Evolutionary conservation across 2,888 invertebrate species (phyloP), one percentile per base, ranked within the genome.

Genomic region (Brenthis hecate): DNA sequence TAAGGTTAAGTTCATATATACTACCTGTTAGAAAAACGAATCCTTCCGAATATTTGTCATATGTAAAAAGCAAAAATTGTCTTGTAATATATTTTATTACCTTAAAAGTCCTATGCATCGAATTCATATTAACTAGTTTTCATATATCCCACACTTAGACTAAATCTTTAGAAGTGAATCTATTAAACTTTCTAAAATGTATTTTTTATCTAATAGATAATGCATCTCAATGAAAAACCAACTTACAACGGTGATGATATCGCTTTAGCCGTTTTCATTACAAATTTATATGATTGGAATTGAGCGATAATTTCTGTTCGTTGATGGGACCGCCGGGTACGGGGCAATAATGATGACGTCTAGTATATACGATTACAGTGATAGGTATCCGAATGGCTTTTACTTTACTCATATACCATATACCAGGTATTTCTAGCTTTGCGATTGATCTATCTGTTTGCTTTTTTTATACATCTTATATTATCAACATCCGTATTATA

Each of bases 271-370:
- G 78, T 77, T 81, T 81, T 76, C 78, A 81, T 81, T 81, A 82
- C 82, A 81, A 82, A 83, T 82, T 81, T 83, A 84, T 85, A 82
- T 81, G 73, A 81, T 79, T 77, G 75, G 78, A 85, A 89, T 89
- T 88, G 88, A 88, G 86, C 84, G 80, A 87, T 89, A 89, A 86
- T 80, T 85, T 79, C 81, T 82, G 70, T 75, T 75, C 75, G 77
- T 75, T 77, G 80, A 80, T 76, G 80, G 82, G 84, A 83, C 85
- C 80, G 81, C 84, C 85, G 81, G 77, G 78, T 72, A 71, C 70
- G 72, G 60, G 77, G 75, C 77, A 69, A 80, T 85, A 84, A 85
- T 86, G 83, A 86, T 82, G 82, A 84, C 80, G 79, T 78, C 69
- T 69, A 70, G 84, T 84, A 86, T 80, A 80, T 86, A 85, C 81